Evolutionary conservation across 2,797 vertebrate species (phyloP), one percentile per base, ranked within the genome.

Genomic region (Craterocephalus amniculus): DNA sequence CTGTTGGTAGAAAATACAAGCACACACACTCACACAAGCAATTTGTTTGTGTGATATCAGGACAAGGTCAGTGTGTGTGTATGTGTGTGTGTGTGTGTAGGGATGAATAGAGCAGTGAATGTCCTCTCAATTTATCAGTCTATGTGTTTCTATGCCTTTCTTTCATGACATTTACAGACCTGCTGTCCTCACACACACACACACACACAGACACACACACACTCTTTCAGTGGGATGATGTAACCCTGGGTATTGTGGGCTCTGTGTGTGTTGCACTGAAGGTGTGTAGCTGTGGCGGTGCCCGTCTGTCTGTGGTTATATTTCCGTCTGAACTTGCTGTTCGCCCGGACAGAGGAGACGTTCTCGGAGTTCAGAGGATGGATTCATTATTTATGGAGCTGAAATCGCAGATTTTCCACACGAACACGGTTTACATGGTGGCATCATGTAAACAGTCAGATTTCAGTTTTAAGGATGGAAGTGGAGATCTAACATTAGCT

Each of bases 11-110:
- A 40, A 2, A 40, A 40, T 16, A 40, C 14, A 22, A 24, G 24
- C 32, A 60, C 43, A 59, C 36, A 56, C 65, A 62, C 34, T 43
- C 57, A 66, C 35, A 38, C 36, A 38, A 13, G 13, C 4, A 14
- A 45, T 55, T 3, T 29, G 71, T 69, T 78, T 76, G 76, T 85
- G 72, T 83, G 61, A 74, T 78, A 80, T 79, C 57, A 75, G 54
- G 64, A 76, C 77, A 77, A 78, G 81, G 81, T 80, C 74, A 77
- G 64, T 49, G 45, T 69, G 48, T 63, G 65, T 38, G 36, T 38
- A 4, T 14, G 2, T 2, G 6, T 40, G 38, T 38, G 36, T 14
- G 13, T 38, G 13, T 16, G 14, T 72, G 18, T 70, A 31, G 51
- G 62, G 54, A 75, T 67, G 67, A 77, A 74, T 57, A 35, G 40